Base-by-base conservation (phyloP, 2,797 vertebrate species). In the Parauchenoglanis ngamensis region DNA sequence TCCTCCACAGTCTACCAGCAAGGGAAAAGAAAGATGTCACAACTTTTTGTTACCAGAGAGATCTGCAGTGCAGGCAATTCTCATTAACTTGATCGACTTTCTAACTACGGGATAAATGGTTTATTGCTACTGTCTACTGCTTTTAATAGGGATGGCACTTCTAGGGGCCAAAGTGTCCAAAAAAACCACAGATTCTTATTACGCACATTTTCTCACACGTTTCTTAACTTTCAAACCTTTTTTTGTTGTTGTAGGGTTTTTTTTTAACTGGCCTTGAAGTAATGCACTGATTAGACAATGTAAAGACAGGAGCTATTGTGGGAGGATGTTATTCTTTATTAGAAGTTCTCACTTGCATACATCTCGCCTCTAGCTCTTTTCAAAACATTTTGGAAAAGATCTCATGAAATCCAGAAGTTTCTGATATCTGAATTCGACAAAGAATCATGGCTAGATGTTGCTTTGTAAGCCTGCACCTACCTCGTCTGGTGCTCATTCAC, bases 31-130 rank as follows among this genome's bases (percentile, higher is more conserved):
- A 86, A 87, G 70, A 79, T 84, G 81, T 90, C 86, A 79, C 86
- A 85, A 85, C 84, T 86, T 86, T 91, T 87, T 85, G 80, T 89
- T 87, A 67, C 65, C 86, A 87, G 35, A 59, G 73, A 78, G 73
- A 79, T 65, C 83, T 65, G 79, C 35, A 82, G 83, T 56, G 59
- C 35, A 87, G 87, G 77, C 83, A 83, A 44, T 28, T 44, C 77
- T 63, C 61, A 86, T 88, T 91, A 88, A 88, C 77, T 84, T 89
- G 79, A 88, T 87, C 59, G 65, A 63, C 57, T 78, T 87, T 86
- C 78, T 86, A 88, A 86, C 77, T 84, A 73, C 54, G 25, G 52
- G 56, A 89, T 88, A 67, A 89, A 86, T 31, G 49, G 13, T 75
- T 57, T 85, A 31, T 76, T 40, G 19, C 8, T 76, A 77, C 84